Evolutionary conservation across 2,888 invertebrate species (phyloP).

Genomic region (Pseudococcus longispinus): DNA sequence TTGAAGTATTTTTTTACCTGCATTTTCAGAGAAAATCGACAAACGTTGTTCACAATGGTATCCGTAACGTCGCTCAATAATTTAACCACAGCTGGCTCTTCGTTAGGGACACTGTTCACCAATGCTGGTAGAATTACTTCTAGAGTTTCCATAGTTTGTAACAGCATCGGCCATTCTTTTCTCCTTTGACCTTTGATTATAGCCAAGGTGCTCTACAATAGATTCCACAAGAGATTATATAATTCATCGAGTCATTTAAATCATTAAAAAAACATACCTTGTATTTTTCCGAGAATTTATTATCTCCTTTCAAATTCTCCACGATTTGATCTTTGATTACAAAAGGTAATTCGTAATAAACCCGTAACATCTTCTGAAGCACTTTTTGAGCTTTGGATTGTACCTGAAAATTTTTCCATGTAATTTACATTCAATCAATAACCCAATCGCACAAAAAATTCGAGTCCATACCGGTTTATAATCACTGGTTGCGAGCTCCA

Average conservation of each 20-base stretch:
- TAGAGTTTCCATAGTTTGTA: conserved; percentile 11
- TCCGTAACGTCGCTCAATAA: conserved; percentile 64
- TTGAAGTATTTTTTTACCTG: conserved; percentile 19
- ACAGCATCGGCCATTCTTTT: conserved; percentile 28
- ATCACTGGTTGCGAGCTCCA: conserved; percentile 71
- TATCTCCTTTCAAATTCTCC: conserved; percentile 70
- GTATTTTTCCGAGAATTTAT: conserved; percentile 71
- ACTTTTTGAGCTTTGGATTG: conserved; percentile 42
- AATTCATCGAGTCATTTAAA: background rate
- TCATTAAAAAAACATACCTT: conserved; percentile 65
- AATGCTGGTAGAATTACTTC: conserved; percentile 74
- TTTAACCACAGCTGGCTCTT: conserved; percentile 79
- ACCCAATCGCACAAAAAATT: background rate
- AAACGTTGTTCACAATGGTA: conserved; percentile 60
- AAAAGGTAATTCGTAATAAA: conserved; percentile 75
- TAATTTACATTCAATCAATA: no score
- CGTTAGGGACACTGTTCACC: conserved; percentile 79
- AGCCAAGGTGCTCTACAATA: conserved; percentile 32
- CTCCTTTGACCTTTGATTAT: conserved; percentile 28
- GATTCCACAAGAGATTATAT: background rate
- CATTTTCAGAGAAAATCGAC: conserved; percentile 34
- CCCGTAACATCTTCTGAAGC: background rate
- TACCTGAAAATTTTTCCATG: conserved; percentile 10
- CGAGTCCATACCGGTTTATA: conserved; percentile 69
- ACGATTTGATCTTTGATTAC: conserved; percentile 70